phyloP scores from a whole-genome alignment of 2,113 vertebrate species.

The Seriola dumerili region DNA sequence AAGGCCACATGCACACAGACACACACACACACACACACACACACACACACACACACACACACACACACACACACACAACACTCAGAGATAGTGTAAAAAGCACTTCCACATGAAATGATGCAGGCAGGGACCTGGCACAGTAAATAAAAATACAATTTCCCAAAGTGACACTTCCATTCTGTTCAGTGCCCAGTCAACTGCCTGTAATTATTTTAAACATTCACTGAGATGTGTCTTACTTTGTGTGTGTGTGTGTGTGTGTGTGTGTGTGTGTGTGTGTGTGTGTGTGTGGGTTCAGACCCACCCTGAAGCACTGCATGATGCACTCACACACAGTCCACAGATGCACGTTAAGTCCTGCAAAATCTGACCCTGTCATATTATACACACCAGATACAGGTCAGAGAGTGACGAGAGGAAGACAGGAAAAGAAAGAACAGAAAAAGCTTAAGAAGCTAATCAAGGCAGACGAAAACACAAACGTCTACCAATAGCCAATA shows the following conservation, averaged over 20 bases:
- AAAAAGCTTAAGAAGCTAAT: too few relatives aligned
- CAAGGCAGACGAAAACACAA: too few relatives aligned
- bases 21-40: not conserved
- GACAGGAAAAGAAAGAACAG: not conserved
- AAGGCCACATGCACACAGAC: not conserved
- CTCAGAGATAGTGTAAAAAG: not conserved
- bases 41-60: not conserved
- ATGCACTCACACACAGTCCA: conserved; percentile 13
- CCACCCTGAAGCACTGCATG: conserved; percentile 9
- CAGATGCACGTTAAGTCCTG: conserved; percentile 1
- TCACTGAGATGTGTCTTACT: conserved; percentile 32
- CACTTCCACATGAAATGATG: conserved; percentile 42
- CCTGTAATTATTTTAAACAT: conserved; percentile 68
- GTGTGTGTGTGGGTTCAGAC: conserved; percentile 7
- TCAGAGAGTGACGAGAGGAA: not conserved
- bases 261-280: conserved; percentile 32
- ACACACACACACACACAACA: not conserved
- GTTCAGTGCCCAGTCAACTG: conserved; percentile 52
- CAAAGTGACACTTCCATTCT: conserved; percentile 73
- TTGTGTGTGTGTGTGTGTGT: not conserved
- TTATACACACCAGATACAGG: conserved; percentile 14
- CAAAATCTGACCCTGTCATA: conserved; percentile 5
- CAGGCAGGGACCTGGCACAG: conserved; percentile 55
- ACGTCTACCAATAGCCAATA: too few relatives aligned
- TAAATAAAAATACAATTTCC: conserved; percentile 81